Percentiles rank a stretch among this genome's conserved stretches.
These are phyloP conservation scores for Lampris megalopsis DNA, from an alignment of 2,113 vertebrate species.

Conservation along the genomic window DNA sequence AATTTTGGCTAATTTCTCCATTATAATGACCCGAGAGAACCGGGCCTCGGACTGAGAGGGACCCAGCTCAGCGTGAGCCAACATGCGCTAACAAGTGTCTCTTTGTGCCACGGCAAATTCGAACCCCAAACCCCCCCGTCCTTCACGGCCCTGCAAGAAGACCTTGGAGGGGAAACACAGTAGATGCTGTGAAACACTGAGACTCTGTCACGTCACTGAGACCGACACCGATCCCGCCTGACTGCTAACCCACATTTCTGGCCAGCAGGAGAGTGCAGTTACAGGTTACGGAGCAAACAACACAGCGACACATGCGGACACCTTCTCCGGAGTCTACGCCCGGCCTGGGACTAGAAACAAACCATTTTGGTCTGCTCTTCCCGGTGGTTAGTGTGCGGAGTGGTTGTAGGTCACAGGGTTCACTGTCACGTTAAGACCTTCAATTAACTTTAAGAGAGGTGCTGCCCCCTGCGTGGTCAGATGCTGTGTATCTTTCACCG, in stretches of 20 bases:
- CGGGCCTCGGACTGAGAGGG: conserved; percentile 41
- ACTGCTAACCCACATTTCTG: not conserved
- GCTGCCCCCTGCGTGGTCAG: no score
- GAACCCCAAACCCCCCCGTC: not conserved
- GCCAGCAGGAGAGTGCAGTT: no score
- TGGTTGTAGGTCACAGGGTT: no score
- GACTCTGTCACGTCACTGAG: conserved; percentile 33
- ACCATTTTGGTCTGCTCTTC: no score
- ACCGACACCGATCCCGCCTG: conserved; percentile 29
- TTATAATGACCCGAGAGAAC: conserved; percentile 13
- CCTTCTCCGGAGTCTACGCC: no score
- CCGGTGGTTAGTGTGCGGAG: no score
- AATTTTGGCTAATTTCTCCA: conserved; percentile 12
- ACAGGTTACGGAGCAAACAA: no score
- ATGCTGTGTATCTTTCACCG: no score
- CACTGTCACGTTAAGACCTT: no score
- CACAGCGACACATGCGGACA: no score
- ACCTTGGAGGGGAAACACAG: conserved; percentile 22
- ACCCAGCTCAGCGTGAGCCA: conserved; percentile 28
- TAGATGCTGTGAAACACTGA: conserved; percentile 6
- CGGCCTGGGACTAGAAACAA: no score
- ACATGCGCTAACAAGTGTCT: conserved; percentile 32
- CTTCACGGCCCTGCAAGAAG: conserved; percentile 14
- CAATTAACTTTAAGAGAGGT: no score
- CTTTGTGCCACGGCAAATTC: conserved; percentile 45